These are phyloP conservation scores for Saccostrea echinata DNA, from an alignment of 1,140 invertebrate genomes.

Conservation along the genomic window DNA sequence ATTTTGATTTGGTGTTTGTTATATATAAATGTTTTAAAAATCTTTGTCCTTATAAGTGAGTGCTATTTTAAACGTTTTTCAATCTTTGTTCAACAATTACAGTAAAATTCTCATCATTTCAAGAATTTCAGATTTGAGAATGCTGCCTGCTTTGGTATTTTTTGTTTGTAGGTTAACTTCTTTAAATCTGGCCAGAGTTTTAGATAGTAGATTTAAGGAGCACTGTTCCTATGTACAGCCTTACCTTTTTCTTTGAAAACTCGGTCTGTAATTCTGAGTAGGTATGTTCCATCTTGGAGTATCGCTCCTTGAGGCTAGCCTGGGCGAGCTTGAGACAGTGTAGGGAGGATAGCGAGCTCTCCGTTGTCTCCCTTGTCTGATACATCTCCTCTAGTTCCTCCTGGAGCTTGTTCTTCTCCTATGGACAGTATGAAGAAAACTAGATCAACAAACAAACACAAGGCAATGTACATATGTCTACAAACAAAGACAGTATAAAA, in stretches of 20 bases:
- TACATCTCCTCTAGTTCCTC: constrained; percentile 31
- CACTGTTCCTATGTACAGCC: neutral
- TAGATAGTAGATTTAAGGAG: too few relatives aligned
- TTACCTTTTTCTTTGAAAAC: constrained; percentile 51
- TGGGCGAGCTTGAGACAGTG: constrained; percentile 58
- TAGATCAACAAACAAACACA: neutral
- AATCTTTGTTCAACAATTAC: too few relatives aligned
- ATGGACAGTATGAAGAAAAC: neutral
- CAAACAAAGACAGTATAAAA: too few relatives aligned
- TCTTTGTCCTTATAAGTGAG: too few relatives aligned
- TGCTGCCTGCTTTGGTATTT: too few relatives aligned
- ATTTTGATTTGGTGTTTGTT: too few relatives aligned
- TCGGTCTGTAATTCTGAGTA: constrained; percentile 46
- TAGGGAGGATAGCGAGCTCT: constrained; percentile 47
- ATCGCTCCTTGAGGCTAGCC: constrained; percentile 53
- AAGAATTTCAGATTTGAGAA: too few relatives aligned
- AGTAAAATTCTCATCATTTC: too few relatives aligned
- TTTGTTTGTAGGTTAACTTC: too few relatives aligned
- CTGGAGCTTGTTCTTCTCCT: constrained; percentile 37
- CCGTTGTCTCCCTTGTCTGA: constrained; percentile 5
- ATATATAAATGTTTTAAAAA: too few relatives aligned
- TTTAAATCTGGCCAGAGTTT: too few relatives aligned
- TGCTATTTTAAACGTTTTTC: too few relatives aligned
- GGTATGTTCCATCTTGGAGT: constrained; percentile 55
- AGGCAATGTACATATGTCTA: neutral